Evolutionary conservation across 2,113 vertebrate genomes (phyloP).

Genomic region (Notiomystis cincta): DNA sequence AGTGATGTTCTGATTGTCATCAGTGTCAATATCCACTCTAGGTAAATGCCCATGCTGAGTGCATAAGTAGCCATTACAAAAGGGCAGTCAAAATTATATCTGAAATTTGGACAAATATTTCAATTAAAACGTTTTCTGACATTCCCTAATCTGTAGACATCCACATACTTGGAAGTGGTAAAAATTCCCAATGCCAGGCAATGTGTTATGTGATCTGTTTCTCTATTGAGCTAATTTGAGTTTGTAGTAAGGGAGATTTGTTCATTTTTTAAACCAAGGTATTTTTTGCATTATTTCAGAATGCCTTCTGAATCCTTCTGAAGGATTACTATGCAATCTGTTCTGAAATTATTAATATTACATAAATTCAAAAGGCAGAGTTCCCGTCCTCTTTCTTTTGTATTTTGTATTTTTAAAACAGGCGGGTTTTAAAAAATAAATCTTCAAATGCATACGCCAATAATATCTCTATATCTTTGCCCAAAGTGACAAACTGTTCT

Average conservation of each 20-base stretch:
- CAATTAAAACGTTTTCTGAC: not conserved
- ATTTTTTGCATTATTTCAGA: not conserved
- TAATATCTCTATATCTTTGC: conserved; percentile 29
- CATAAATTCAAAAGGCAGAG: not conserved
- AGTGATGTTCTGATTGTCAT: not conserved
- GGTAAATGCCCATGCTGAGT: not conserved
- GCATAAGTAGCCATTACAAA: not conserved
- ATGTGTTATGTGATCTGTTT: not conserved
- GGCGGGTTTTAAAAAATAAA: not conserved
- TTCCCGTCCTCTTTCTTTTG: not conserved
- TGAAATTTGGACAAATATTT: not conserved
- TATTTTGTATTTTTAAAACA: no score
- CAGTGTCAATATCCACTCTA: not conserved
- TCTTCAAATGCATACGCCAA: not conserved
- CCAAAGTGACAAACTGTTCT: not conserved
- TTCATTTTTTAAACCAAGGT: not conserved
- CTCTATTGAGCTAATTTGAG: not conserved
- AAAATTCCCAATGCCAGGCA: not conserved
- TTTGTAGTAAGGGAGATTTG: not conserved
- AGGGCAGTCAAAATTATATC: not conserved
- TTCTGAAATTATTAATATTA: not conserved
- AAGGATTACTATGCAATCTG: not conserved
- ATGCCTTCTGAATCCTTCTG: not conserved
- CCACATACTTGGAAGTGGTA: not conserved
- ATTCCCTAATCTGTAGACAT: not conserved